Percentiles rank a stretch among this genome's conserved stretches.
Conservation (phyloP, 2,888 invertebrate species). For the Amphipyra berbera region DNA sequence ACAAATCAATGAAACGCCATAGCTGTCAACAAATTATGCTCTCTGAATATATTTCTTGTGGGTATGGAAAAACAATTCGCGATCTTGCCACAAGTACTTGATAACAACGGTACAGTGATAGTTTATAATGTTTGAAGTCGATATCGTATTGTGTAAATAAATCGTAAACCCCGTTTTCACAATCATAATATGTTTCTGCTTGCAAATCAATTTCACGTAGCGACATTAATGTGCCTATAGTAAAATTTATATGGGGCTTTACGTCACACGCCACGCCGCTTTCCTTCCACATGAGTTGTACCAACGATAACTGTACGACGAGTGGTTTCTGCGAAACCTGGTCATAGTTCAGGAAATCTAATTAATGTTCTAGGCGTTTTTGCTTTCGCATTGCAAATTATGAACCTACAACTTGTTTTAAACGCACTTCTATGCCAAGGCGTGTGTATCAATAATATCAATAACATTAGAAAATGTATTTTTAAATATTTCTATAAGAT, state of each 20-base stretch:
- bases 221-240: conserved; percentile 89
- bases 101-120: conserved; percentile 77
- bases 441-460: conserved; percentile 15
- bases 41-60: conserved; percentile 21
- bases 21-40: conserved; percentile 31
- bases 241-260: conserved; percentile 89
- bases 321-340: conserved; percentile 64
- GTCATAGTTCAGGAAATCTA: conserved; percentile 73
- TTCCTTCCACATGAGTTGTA: conserved; percentile 79
- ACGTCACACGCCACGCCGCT: conserved; percentile 82
- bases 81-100: conserved; percentile 60
- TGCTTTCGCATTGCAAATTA: conserved; percentile 48
- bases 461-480: not conserved
- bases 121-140: conserved; percentile 82
- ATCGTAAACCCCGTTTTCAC: conserved; percentile 90
- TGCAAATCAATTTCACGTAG: conserved; percentile 90
- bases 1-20: conserved; percentile 43
- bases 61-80: conserved; percentile 33
- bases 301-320: conserved; percentile 74
- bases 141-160: conserved; percentile 88
- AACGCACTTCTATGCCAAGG: conserved; percentile 10
- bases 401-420: conserved; percentile 39
- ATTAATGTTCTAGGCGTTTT: conserved; percentile 61
- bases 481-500: not conserved
- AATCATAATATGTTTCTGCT: conserved; percentile 90